Percentiles rank a stretch among this genome's conserved stretches.
Conservation (phyloP, 2,888 invertebrate genomes). For the Caenorhabditis sinica region DNA sequence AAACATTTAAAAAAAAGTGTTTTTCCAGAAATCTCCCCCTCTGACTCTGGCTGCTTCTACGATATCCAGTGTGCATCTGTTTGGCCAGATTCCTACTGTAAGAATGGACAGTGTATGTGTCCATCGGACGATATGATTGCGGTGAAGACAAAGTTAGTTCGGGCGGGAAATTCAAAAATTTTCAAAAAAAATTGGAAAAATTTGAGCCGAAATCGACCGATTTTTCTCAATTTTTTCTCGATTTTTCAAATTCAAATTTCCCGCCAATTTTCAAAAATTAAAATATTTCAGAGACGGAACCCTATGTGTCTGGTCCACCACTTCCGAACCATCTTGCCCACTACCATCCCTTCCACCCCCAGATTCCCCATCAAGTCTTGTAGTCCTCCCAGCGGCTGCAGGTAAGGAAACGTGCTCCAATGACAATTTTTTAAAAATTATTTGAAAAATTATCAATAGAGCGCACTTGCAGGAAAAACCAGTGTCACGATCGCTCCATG, state of each 20-base stretch:
- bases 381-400: slow-evolving; percentile 71
- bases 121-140: slow-evolving; percentile 77
- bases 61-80: slow-evolving; percentile 76
- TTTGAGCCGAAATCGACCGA: neutral
- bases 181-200: neutral
- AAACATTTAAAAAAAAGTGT: neutral
- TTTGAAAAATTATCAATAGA: neutral
- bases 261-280: neutral
- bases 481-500: slow-evolving; percentile 73
- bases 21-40: slow-evolving; percentile 74
- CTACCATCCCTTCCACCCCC: slow-evolving; percentile 76
- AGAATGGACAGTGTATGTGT: slow-evolving; percentile 73
- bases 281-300: slow-evolving; percentile 70
- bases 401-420: slow-evolving; percentile 23
- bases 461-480: slow-evolving; percentile 62
- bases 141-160: slow-evolving; percentile 72
- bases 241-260: too few species aligned
- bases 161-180: neutral
- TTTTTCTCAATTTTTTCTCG: neutral
- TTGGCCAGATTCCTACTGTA: slow-evolving; percentile 77
- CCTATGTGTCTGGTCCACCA: slow-evolving; percentile 73
- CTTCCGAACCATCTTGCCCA: slow-evolving; percentile 73
- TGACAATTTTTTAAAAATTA: neutral
- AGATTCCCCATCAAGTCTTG: slow-evolving; percentile 72
- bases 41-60: slow-evolving; percentile 75